Percentiles rank a stretch among this genome's conserved stretches.
These are phyloP conservation scores for Euglossa dilemma DNA, from an alignment of 1,140 invertebrate species.

Conservation along the genomic window DNA sequence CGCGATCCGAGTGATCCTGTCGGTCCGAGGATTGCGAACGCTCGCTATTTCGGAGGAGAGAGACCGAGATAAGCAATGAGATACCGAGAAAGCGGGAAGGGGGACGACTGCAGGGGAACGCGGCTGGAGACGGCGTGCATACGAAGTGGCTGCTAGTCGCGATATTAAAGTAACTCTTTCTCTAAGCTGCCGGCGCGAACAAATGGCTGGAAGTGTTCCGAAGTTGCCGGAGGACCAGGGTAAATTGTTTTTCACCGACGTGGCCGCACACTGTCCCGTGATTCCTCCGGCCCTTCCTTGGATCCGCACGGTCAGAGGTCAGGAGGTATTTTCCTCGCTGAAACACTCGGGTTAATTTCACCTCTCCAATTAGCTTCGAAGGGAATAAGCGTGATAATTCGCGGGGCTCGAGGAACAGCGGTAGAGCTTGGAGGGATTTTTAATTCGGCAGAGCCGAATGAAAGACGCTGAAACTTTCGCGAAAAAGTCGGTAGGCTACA, in stretches of 20 bases:
- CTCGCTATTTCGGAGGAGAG: slow-evolving; percentile 30
- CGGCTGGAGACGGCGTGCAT: slow-evolving; percentile 55
- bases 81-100: slow-evolving; percentile 24
- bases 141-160: slow-evolving; percentile 59
- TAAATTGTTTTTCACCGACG: slow-evolving; percentile 60
- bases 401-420: too few species aligned
- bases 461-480: too few species aligned
- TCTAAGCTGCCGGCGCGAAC: slow-evolving; percentile 45
- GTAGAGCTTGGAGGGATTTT: too few species aligned
- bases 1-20: slow-evolving; percentile 51
- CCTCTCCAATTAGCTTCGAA: too few species aligned
- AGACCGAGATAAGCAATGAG: background rate
- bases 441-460: too few species aligned
- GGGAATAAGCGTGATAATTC: too few species aligned
- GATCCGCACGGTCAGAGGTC: background rate
- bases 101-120: background rate
- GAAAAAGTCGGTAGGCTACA: too few species aligned
- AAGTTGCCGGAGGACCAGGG: slow-evolving; percentile 23
- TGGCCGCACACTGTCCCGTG: background rate
- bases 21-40: slow-evolving; percentile 55
- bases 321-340: background rate
- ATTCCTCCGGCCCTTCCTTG: background rate
- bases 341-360: too few species aligned
- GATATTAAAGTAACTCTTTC: slow-evolving; percentile 67
- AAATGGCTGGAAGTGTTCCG: slow-evolving; percentile 48